These are phyloP conservation scores for Leucoraja erinaceus DNA, from an alignment of 2,113 vertebrate species.

Conservation along the genomic window DNA sequence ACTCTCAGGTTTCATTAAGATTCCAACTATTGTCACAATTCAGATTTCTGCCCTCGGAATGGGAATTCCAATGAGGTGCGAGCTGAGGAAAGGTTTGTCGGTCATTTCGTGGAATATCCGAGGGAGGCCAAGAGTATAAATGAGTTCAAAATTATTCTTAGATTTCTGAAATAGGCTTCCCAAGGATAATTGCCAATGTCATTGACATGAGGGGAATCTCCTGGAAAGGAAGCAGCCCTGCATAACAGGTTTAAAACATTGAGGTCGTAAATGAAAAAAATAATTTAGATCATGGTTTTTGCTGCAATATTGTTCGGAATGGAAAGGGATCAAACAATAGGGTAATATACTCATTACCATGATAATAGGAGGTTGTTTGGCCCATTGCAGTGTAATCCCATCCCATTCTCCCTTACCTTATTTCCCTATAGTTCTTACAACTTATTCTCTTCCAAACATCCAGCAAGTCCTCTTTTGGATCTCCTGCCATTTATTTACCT, in stretches of 20 bases:
- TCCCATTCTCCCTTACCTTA: too few relatives aligned
- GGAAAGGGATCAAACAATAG: not conserved
- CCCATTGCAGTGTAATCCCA: too few relatives aligned
- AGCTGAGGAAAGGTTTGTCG: not conserved
- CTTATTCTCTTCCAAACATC: too few relatives aligned
- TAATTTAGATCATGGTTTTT: not conserved
- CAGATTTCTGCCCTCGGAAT: not conserved
- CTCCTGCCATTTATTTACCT: too few relatives aligned
- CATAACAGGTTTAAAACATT: not conserved
- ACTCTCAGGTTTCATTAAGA: too few relatives aligned
- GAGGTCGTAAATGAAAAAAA: not conserved
- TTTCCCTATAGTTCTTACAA: too few relatives aligned
- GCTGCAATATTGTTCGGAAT: not conserved
- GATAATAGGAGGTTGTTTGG: too few relatives aligned
- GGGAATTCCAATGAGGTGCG: not conserved
- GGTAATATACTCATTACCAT: not conserved
- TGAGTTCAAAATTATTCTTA: not conserved
- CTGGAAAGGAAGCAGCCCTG: not conserved
- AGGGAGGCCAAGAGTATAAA: not conserved
- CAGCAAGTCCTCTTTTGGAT: too few relatives aligned
- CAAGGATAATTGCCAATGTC: not conserved
- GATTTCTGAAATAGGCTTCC: not conserved
- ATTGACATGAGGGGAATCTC: not conserved
- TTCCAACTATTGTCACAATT: not conserved
- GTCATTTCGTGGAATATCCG: not conserved